Evolutionary conservation across 1,140 invertebrate species (phyloP).

Genomic region (Arctopsyche grandis): DNA sequence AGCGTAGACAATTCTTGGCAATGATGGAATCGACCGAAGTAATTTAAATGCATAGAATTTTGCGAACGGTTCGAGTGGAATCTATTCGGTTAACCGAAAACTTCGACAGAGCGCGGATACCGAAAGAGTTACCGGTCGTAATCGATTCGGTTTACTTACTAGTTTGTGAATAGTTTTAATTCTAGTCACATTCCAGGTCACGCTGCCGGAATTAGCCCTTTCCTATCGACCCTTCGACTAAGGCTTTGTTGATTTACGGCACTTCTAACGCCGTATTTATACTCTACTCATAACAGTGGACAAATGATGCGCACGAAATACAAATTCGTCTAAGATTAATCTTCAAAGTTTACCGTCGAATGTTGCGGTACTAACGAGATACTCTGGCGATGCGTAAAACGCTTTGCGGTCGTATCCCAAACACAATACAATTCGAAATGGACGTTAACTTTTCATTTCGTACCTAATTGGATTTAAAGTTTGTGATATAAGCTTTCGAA

Average conservation of each 20-base stretch:
- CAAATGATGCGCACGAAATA: conserved; percentile 23
- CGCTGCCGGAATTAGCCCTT: neutral
- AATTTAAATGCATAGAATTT: no score
- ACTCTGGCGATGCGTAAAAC: neutral
- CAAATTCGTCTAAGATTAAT: conserved; percentile 15
- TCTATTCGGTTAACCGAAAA: neutral
- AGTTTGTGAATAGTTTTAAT: conserved; percentile 13
- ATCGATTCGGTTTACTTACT: no score
- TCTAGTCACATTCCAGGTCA: conserved; percentile 14
- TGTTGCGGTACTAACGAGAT: neutral
- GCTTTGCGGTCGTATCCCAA: neutral
- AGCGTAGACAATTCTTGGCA: no score
- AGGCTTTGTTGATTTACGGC: conserved; percentile 11
- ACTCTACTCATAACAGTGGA: conserved; percentile 2
- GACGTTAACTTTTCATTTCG: no score
- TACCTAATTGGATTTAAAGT: no score
- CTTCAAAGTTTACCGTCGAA: neutral
- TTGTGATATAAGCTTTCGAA: no score
- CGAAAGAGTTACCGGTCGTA: no score
- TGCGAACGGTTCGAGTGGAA: neutral
- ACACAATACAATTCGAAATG: no score
- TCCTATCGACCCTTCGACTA: neutral
- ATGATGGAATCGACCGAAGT: no score
- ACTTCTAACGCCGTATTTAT: neutral
- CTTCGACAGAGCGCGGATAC: neutral